Conservation (phyloP, 30 jellyfish, hydroid and myxozoan species). For the Chironex yamaguchii region DNA sequence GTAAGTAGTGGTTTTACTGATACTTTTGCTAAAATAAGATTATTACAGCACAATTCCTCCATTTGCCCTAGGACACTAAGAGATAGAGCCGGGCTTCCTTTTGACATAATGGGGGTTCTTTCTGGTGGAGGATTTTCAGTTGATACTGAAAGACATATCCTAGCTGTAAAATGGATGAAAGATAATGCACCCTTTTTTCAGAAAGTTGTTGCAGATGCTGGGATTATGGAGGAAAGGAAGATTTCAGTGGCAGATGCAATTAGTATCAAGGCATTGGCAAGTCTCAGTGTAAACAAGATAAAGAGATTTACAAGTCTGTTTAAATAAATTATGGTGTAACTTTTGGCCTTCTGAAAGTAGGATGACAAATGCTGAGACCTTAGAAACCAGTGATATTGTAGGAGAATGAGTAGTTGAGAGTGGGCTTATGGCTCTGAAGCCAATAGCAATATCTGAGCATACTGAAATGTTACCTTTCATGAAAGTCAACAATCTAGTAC, state of each 20-base stretch:
- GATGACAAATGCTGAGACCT: no score
- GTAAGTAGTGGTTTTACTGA: neutral
- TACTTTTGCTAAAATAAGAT: neutral
- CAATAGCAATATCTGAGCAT: constrained; percentile 34
- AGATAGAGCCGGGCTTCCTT: neutral
- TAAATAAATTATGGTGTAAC: neutral
- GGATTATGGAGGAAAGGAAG: no score
- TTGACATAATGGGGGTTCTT: neutral
- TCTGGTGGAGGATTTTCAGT: neutral
- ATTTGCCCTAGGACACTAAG: neutral
- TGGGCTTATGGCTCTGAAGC: constrained; percentile 42
- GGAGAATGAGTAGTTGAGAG: no score
- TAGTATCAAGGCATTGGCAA: no score
- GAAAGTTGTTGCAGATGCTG: no score
- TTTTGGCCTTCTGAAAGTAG: constrained; percentile 43
- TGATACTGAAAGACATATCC: neutral
- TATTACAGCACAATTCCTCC: neutral
- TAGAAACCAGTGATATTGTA: no score
- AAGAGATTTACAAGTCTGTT: neutral
- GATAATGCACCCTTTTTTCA: no score
- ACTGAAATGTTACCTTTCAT: constrained; percentile 56
- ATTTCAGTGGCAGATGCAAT: no score
- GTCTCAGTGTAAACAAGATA: neutral
- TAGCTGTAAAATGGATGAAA: no score
- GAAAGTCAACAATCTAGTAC: no score